Conservation (phyloP, 2,888 invertebrate species). For the Pollenia labialis region DNA sequence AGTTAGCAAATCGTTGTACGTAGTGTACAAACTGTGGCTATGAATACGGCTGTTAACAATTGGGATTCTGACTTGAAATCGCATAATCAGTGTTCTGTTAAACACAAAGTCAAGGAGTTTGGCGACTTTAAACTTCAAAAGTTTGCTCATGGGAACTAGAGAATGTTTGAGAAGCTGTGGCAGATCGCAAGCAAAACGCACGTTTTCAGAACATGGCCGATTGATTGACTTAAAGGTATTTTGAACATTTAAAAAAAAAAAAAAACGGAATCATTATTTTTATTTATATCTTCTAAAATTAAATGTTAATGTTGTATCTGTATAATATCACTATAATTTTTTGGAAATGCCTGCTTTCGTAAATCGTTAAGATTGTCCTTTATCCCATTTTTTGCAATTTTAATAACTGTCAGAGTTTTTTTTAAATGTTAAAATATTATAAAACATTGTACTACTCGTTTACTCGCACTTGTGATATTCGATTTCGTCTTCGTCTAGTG, state of each 20-base stretch:
- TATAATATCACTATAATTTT: not conserved
- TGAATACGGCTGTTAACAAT: too few relatives aligned
- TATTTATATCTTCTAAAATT: not conserved
- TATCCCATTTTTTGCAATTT: slow-evolving; percentile 44
- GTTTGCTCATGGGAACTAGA: too few relatives aligned
- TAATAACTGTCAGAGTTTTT: slow-evolving; percentile 13
- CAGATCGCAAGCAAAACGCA: too few relatives aligned
- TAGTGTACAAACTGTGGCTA: too few relatives aligned
- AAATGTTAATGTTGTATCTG: not conserved
- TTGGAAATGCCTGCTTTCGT: slow-evolving; percentile 22
- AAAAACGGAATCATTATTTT: not conserved
- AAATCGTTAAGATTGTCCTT: slow-evolving; percentile 56
- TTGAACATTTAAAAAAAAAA: not conserved
- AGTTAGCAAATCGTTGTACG: too few relatives aligned
- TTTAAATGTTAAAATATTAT: slow-evolving; percentile 56
- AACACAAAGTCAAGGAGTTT: too few relatives aligned
- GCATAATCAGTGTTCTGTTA: too few relatives aligned
- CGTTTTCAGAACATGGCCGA: too few relatives aligned
- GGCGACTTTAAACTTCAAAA: too few relatives aligned
- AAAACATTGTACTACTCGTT: slow-evolving; percentile 35
- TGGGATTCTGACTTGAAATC: too few relatives aligned
- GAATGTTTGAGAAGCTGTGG: too few relatives aligned
- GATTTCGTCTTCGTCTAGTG: slow-evolving; percentile 27
- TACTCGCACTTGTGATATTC: not conserved
- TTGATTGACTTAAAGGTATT: not conserved